Evolutionary conservation across 2,113 vertebrate species (phyloP).

Genomic region (Plecturocebus donacophilus): DNA sequence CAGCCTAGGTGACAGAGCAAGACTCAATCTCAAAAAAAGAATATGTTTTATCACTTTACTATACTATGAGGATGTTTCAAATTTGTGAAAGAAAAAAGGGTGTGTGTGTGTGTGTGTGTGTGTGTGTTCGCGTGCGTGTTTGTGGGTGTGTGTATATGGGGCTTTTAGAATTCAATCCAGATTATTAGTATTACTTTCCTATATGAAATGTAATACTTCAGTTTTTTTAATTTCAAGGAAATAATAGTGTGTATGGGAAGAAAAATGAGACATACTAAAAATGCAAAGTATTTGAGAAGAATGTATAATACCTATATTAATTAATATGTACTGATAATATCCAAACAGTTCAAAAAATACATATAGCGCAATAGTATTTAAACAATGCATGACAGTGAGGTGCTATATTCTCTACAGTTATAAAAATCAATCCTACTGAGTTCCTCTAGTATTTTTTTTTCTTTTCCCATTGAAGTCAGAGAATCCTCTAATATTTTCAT

Average conservation of each 20-base stretch:
- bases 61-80: not conserved
- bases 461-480: too few relatives aligned
- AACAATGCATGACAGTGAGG: not conserved
- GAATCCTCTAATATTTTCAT: not conserved
- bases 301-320: not conserved
- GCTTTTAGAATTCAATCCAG: constrained; percentile 8
- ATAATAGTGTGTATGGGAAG: not conserved
- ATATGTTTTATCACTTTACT: not conserved
- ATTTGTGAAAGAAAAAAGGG: not conserved
- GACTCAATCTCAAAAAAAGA: not conserved
- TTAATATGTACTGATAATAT: not conserved
- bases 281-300: not conserved
- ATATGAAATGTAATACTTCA: not conserved
- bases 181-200: not conserved
- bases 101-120: too few relatives aligned
- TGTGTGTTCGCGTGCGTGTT: too few relatives aligned
- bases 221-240: not conserved
- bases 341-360: not conserved
- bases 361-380: not conserved
- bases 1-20: too few relatives aligned
- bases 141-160: not conserved
- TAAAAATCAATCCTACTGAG: not conserved
- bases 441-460: not conserved
- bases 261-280: constrained; percentile 9
- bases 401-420: not conserved